Percentiles rank a stretch among this genome's conserved stretches.
phyloP scores from a whole-genome alignment of 2,113 vertebrate genomes.

The Plectropomus leopardus region DNA sequence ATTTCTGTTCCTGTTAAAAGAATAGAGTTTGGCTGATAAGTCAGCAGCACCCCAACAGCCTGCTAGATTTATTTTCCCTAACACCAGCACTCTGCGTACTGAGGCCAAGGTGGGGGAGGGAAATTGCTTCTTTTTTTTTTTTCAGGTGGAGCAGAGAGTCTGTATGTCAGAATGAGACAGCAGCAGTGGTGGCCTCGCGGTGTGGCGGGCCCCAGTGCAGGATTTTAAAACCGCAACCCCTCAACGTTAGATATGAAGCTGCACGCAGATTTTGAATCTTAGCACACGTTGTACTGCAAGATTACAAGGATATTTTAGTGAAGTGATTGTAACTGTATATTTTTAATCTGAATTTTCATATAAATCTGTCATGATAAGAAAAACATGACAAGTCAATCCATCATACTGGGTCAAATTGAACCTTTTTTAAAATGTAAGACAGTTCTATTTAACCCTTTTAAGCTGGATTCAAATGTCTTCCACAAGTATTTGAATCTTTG shows the following conservation, averaged over 20 bases:
- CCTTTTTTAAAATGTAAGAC: background rate
- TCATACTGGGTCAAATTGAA: background rate
- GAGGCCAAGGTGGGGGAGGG: slow-evolving; percentile 50
- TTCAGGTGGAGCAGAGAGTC: slow-evolving; percentile 44
- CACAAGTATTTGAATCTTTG: too few species aligned
- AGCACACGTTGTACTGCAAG: background rate
- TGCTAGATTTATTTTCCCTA: slow-evolving; percentile 65
- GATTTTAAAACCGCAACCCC: slow-evolving; percentile 11
- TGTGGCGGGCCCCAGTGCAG: slow-evolving; percentile 11
- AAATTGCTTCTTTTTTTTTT: slow-evolving; percentile 18
- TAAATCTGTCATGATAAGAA: background rate
- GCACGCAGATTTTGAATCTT: background rate
- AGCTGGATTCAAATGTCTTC: too few species aligned
- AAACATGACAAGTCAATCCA: background rate
- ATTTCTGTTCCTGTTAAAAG: slow-evolving; percentile 49
- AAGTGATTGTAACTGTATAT: background rate
- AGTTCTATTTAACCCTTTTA: background rate
- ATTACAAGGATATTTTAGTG: background rate
- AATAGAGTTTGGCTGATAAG: slow-evolving; percentile 62
- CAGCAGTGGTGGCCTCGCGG: slow-evolving; percentile 18
- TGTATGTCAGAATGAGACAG: slow-evolving; percentile 41
- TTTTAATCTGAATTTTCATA: background rate
- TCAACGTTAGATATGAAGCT: background rate
- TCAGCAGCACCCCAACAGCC: slow-evolving; percentile 57
- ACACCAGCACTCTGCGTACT: slow-evolving; percentile 51